These are phyloP conservation scores for Halichondria panicea DNA, from an alignment of 37 sponge, comb jelly and placozoan genomes.

Conservation along the genomic window DNA sequence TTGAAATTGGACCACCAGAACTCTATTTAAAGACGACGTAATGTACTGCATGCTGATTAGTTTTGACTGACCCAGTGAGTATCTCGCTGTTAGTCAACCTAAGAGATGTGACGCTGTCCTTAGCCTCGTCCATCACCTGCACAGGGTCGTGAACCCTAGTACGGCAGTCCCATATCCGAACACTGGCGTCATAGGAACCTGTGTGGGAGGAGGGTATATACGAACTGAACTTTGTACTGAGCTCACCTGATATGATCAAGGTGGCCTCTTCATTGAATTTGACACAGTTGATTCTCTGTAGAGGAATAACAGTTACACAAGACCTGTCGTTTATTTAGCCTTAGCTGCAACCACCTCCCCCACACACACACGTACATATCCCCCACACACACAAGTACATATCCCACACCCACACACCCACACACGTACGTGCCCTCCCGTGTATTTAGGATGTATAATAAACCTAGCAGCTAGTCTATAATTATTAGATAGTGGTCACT, in stretches of 20 bases:
- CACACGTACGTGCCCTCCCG: too few relatives aligned
- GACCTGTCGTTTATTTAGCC: too few relatives aligned
- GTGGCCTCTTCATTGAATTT: slow-evolving; percentile 82
- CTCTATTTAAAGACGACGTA: too few relatives aligned
- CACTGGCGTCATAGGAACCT: slow-evolving; percentile 89
- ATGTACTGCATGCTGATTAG: background rate
- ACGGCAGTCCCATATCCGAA: slow-evolving; percentile 78
- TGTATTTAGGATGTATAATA: too few relatives aligned
- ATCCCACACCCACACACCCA: too few relatives aligned
- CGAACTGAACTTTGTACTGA: background rate
- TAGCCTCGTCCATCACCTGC: slow-evolving; percentile 85
- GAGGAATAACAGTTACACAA: too few relatives aligned
- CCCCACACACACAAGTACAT: too few relatives aligned
- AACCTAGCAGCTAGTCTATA: too few relatives aligned
- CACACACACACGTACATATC: too few relatives aligned
- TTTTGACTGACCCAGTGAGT: slow-evolving; percentile 67
- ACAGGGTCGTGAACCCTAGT: slow-evolving; percentile 66
- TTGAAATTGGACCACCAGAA: too few relatives aligned
- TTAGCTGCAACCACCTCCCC: too few relatives aligned
- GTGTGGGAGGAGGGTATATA: background rate
- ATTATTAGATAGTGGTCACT: too few relatives aligned
- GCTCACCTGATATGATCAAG: slow-evolving; percentile 76
- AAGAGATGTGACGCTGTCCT: slow-evolving; percentile 82
- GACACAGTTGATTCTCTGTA: slow-evolving; percentile 84
- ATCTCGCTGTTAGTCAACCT: slow-evolving; percentile 78